Base-by-base conservation (phyloP, 2,888 invertebrate genomes). In the Nysson spinosus region DNA sequence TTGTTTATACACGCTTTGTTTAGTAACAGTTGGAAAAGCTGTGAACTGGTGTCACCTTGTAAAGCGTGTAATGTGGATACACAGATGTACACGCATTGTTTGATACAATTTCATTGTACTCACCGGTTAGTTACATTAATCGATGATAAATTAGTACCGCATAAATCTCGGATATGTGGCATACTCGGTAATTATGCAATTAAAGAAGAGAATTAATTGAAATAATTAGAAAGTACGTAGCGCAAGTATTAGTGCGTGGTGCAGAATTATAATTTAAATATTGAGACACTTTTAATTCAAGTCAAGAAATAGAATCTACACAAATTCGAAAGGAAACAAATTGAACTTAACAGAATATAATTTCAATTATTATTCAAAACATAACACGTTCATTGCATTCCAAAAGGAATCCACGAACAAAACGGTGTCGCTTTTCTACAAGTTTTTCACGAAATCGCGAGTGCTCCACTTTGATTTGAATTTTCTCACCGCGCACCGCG, bases 141-240 rank as follows among this genome's bases (percentile, higher is more conserved):
- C 67, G 71, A 49, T 49, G 80, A 55, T 67, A 72, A 69, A 73
- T 68, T 64, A 35, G 35, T 62, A 75, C 40, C 35, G 64, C 58
- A 51, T 51, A 72, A 63, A 65, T 69, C 51, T 60, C 60, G 44
- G 58, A 70, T 37, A 52, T 64, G 66, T 54, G 34, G 80, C 69
- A 49, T 65, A 73, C 72, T 78, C 79, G 71, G 42, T 63, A 57
- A 64, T 78, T 79, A 79, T 80, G 77, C 42, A 78, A 78, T 77
- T 47, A 67, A 75, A 77, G 49, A 55, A 60, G 19, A 61, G 22
- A 64, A 71, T 69, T 75, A 62, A 74, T 71, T 50, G 30, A 51
- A 54, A 43, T 22, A 34, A 19, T 28, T 22, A 20, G 32, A 43
- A 6, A 14, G 2, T 7, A n/a, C n/a, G n/a, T n/a, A n/a, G n/a